Evolutionary conservation across 2,113 vertebrate genomes (phyloP), one percentile per base, ranked within the genome.

Genomic region (Tenebrosternarchus preto): DNA sequence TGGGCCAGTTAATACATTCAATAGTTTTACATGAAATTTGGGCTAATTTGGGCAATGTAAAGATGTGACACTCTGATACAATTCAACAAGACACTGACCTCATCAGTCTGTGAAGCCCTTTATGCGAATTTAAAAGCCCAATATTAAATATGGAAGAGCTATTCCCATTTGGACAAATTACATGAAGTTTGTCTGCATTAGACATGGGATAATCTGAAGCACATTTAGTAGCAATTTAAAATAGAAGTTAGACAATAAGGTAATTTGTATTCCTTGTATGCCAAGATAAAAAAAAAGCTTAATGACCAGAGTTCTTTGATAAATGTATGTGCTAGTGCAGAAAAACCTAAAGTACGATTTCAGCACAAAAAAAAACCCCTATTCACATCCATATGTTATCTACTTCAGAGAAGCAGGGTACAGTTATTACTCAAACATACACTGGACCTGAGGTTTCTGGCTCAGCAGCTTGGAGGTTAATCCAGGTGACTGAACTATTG

Each of bases 111-210:
- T 33, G 60, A 63, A 53, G 53, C 53, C 76, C 80, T 86, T 88
- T 84, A 84, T 82, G 82, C 63, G 78, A 88, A 84, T 70, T 80
- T 86, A 73, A 84, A 85, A 87, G 76, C 82, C 76, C 80, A 59
- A 73, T 82, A 79, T 89, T 83, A 89, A 89, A 89, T 81, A 88
- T 90, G 85, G 50, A 90, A 61, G 81, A 89, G 80, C 86, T 88
- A 77, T 84, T 86, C 81, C 74, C 83, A 77, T 88, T 84, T 83
- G 81, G 86, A 90, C 87, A 90, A 88, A 90, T 88, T 85, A 69
- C 85, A 88, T 82, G 82, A 86, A 88, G 88, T 88, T 90, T 88
- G 87, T 90, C 88, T 87, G 87, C 66, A 73, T 78, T 85, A 78
- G 87, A 86, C 83, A 82, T 55, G 4, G 83, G 82, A 87, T 89